A percentile compares a stretch with the other conserved stretches of the same genome.
Evolutionary conservation across 1,140 invertebrate species (phyloP).

Genomic region (Phocides pigmalion): DNA sequence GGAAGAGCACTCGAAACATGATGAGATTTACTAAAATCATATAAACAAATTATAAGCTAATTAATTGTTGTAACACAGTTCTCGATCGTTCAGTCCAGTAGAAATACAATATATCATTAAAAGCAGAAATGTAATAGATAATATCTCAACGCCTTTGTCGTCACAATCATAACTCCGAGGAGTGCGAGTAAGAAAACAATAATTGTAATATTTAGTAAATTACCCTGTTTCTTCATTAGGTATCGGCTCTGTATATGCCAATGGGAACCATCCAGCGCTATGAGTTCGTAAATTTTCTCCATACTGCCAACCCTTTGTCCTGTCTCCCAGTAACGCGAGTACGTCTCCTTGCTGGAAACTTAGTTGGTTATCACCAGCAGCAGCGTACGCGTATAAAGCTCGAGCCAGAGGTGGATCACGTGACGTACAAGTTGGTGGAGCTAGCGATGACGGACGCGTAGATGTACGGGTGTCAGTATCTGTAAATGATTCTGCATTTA

Average conservation of each 20-base stretch:
- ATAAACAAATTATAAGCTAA: no score
- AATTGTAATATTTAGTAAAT: constrained; percentile 21
- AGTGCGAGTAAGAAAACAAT: no score
- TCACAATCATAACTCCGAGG: no score
- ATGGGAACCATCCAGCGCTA: constrained; percentile 96
- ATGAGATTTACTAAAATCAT: no score
- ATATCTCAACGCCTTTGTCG: no score
- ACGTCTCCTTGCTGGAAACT: constrained; percentile 96
- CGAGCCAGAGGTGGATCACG: constrained; percentile 88
- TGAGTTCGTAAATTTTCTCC: constrained; percentile 95
- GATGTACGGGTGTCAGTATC: constrained; percentile 61
- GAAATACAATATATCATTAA: no score
- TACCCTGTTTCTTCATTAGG: constrained; percentile 68
- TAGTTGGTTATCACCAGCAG: constrained; percentile 95
- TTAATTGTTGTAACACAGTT: no score
- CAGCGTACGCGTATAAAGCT: constrained; percentile 95
- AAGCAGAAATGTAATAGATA: no score
- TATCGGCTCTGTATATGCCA: constrained; percentile 93
- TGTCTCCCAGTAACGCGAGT: constrained; percentile 93
- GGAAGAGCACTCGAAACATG: no score
- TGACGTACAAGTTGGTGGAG: constrained; percentile 85
- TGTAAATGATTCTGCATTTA: constrained; percentile 38
- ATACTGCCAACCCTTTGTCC: constrained; percentile 97
- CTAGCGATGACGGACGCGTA: constrained; percentile 88
- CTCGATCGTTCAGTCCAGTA: no score